Evolutionary conservation across 2,888 invertebrate genomes (phyloP).

Genomic region (Anorthoa munda): DNA sequence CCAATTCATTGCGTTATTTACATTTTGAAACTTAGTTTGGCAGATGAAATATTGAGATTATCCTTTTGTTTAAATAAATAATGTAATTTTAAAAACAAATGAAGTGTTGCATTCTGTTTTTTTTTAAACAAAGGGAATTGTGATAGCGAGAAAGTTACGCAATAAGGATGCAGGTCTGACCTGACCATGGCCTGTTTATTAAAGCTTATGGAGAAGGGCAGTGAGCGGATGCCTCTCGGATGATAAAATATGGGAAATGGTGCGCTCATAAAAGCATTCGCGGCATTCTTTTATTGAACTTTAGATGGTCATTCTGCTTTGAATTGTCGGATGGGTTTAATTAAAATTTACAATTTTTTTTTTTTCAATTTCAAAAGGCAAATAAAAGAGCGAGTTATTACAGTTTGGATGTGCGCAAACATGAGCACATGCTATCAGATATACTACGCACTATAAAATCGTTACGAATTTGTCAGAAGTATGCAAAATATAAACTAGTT

Average conservation of each 20-base stretch:
- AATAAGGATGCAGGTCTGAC: slow-evolving; percentile 14
- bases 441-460: too few relatives aligned
- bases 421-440: neutral
- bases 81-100: neutral
- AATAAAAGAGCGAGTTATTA: neutral
- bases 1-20: too few relatives aligned
- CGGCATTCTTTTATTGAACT: slow-evolving; percentile 1
- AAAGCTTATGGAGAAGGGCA: slow-evolving; percentile 3
- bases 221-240: slow-evolving; percentile 5
- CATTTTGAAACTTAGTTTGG: too few relatives aligned
- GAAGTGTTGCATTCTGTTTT: too few relatives aligned
- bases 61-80: too few relatives aligned
- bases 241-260: slow-evolving; percentile 31
- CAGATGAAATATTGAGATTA: too few relatives aligned
- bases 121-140: too few relatives aligned
- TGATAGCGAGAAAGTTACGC: neutral
- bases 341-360: neutral
- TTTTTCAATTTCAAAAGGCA: too few relatives aligned
- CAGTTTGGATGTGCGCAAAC: neutral
- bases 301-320: neutral
- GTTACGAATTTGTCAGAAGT: too few relatives aligned
- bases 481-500: too few relatives aligned
- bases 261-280: slow-evolving; percentile 12
- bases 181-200: slow-evolving; percentile 51
- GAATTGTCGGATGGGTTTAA: slow-evolving; percentile 14